Conservation (phyloP, 2,797 vertebrate genomes). For the Epinephelus awoara region DNA sequence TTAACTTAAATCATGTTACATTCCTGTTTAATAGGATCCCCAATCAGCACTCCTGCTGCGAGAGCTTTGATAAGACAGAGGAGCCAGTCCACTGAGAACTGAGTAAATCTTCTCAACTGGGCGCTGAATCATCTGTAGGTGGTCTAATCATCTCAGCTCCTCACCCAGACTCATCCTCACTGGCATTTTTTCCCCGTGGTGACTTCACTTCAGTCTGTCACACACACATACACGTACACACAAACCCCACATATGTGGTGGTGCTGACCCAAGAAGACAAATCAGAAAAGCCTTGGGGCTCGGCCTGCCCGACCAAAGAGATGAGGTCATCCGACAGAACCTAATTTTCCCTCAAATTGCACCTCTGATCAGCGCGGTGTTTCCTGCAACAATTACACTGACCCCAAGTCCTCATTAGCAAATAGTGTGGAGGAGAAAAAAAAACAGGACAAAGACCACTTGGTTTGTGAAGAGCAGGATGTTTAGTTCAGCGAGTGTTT, state of each 20-base stretch:
- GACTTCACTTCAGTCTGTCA: conserved; percentile 63
- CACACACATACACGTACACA: conserved; percentile 49
- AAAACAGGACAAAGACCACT: conserved; percentile 73
- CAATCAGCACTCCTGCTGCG: conserved; percentile 64
- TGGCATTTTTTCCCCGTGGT: conserved; percentile 43
- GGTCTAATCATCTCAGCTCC: conserved; percentile 80
- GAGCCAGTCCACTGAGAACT: conserved; percentile 38
- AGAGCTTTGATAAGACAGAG: conserved; percentile 70
- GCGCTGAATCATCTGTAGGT: conserved; percentile 72
- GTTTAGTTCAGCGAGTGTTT: conserved; percentile 63
- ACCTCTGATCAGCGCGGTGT: conserved; percentile 86
- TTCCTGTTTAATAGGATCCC: conserved; percentile 63
- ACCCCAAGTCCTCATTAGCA: conserved; percentile 86
- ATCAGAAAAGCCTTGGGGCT: conserved; percentile 80
- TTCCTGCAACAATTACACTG: conserved; percentile 89
- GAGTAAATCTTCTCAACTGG: conserved; percentile 61
- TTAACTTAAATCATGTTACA: conserved; percentile 59
- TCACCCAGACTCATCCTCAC: conserved; percentile 71
- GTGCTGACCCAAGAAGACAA: conserved; percentile 84
- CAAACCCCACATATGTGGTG: conserved; percentile 70
- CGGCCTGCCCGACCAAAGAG: conserved; percentile 76
- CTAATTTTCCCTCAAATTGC: conserved; percentile 88
- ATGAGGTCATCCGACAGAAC: conserved; percentile 86
- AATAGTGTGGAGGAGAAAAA: conserved; percentile 71
- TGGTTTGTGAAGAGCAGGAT: conserved; percentile 71